Base-by-base conservation (phyloP, 2,797 vertebrate species). In the Sebastes matsubarae region DNA sequence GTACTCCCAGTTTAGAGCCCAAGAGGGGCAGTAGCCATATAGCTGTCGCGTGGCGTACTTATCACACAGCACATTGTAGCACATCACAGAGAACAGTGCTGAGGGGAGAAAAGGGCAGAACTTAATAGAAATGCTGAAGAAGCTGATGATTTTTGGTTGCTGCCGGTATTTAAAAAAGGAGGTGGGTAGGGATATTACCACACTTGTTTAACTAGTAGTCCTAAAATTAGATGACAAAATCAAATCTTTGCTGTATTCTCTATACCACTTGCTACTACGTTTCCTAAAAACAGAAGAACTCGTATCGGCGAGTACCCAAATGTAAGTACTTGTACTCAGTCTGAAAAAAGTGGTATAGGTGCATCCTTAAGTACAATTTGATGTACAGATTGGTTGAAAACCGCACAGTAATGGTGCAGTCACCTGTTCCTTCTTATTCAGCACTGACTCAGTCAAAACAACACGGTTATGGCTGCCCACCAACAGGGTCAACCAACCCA, bases 81-180 rank as follows among this genome's bases (percentile, higher is more conserved):
- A 99, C 98, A 99, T 99, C 91, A 99, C 98, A 76, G 98, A 99
- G 89, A 99, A 99, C 91, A 99, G 96, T 50, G 98, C 98, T 99
- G 94, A 25, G n/a, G 61, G 30, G 38, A 63, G 25, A 78, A 61
- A 29, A 8, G 7, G 16, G 2, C 4, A 52, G 11, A 20, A 72
- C 5, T 83, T 34, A 13, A 38, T 38, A 65, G 12, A 70, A 68
- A 46, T 12, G 4, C 4, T n/a, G 1, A 6, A 34, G 13, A 42
- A 68, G 3, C 14, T 25, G 3, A 3, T 18, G 8, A 36, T 32
- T 67, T 60, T 61, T 63, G 7, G 8, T 46, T 20, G 46, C 42
- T 42, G 4, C 9, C 5, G 12, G 29, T n/a, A 5, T 25, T 25
- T 46, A 12, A 24, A 55, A 32, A n/a, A 57, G 22, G 20, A 42